Evolutionary conservation across 35 echinoderm and acorn worm genomes (phyloP), one percentile per base, ranked within the genome.

Genomic region (Stichopus chloronotus): DNA sequence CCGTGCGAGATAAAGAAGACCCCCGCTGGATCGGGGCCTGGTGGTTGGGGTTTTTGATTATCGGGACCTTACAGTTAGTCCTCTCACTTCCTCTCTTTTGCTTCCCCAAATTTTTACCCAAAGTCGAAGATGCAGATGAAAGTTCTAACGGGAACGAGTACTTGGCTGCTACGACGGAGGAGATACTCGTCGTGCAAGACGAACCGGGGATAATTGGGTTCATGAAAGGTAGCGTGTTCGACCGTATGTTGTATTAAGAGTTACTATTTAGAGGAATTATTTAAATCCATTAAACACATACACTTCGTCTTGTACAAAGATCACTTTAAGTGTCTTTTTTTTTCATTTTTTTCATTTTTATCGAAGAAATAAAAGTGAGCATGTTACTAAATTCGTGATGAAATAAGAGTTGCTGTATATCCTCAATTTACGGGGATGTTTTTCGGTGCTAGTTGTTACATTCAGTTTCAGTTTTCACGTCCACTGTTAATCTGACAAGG

Each of bases 31-130:
- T 98, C 7, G 96, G 94, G 7, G 96, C 94, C 56, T 95, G 96
- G 94, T 95, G 96, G 96, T 84, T 95, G 6, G 94, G 94, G 53
- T 98, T 95, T 74, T 72, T 94, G 56, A 92, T 96, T 17, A 81
- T 82, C 20, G 94, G 96, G 11, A 43, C 52, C 8, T 7, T 89
- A 17, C 56, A 63, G 20, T n/a, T 94, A 4, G 13, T 90, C 8
- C 17, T 79, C 12, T 59, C 87, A 10, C 69, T 96, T 16, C 95
- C 92, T 8, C 60, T 91, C 10, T 94, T 91, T 86, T 90, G 30
- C 89, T 94, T 96, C 60, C 72, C 90, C 52, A 92, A 88, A 72
- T 79, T 21, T 59, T 52, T 92, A 55, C 83, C 82, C 23, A 59
- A 59, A 86, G 90, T 60, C 59, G 25, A 94, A 74, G 57, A 52